Base-by-base conservation (phyloP, 2,113 vertebrate genomes). In the Sinocyclocheilus maitianheensis region DNA sequence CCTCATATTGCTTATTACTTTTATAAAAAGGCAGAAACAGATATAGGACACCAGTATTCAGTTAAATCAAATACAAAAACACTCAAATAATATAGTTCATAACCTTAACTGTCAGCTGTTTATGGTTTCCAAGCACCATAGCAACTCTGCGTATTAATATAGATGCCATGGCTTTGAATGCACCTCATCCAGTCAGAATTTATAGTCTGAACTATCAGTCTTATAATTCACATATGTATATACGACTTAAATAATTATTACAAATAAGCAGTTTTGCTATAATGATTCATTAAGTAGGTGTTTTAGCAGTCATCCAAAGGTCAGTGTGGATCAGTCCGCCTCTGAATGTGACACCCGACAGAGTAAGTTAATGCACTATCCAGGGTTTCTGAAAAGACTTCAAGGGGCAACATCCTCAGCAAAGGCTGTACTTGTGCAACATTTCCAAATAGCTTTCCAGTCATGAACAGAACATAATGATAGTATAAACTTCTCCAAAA, bases 401-500 rank as follows among this genome's bases (percentile, higher is more conserved):
- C 55, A 37, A 16, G 14, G n/a, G 20, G 24, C 46, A 72, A 65
- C 77, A 85, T 76, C 67, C 48, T 71, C 46, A 85, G 37, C 37
- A 37, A 37, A 37, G 79, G 81, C 77, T 77, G 78, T 79, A 80
- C 85, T 89, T 84, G 58, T 77, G 34, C 86, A 85, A 85, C 75
- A 20, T 53, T 83, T 84, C 85, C 69, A 89, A 88, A 72, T 75
- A 34, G 34, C 40, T 79, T 80, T 77, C 58, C 22, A 76, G 63
- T 67, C 69, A 74, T 77, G 83, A 74, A 86, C 87, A 71, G 63
- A 81, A 72, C 86, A 71, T 82, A 88, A 86, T 81, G 74, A 84
- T 84, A 74, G 74, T 77, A 67, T 83, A 83, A 87, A 86, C 77
- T 71, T 77, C 76, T 90, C 80, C n/a, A 74, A 85, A 84, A 51